Base-by-base conservation (phyloP, 35 echinoderm and acorn worm species). In the Apostichopus californicus region DNA sequence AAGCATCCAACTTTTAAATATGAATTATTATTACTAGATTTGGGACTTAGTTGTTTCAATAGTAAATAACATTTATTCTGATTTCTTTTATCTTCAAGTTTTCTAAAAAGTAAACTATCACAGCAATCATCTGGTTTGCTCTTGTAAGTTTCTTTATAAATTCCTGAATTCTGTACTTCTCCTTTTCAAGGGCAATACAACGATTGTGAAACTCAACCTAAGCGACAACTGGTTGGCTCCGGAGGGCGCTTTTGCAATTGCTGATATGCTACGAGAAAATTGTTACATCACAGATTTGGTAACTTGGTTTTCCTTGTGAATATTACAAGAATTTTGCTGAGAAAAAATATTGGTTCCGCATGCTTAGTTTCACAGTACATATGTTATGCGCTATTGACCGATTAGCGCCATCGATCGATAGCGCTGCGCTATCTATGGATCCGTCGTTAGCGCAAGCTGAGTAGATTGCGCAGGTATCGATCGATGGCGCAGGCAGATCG, bases 181-280 rank as follows among this genome's bases (percentile, higher is more conserved):
- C 79, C 61, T 18, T 55, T 83, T 78, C 52, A 66, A 98, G 96
- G 93, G 94, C 21, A 98, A 98, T 80, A 98, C 96, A 0, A 95
- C 94, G 88, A 98, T 98, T 6, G 78, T 92, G 24, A 98, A 98
- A 86, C 86, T 98, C 83, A 95, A 98, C 90, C 90, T 98, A 22
- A 92, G 90, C 78, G 96, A 98, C 81, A 98, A 98, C 68, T 98
- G 96, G 96, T 65, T 98, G 17, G 96, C 95, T 92, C 87, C 96
- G 8, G 94, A 92, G 28, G 96, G 96, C 1, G 96, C 94, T 5
- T 23, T 94, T 24, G 94, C 96, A 77, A 93, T 98, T 64, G 92
- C 94, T 77, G 96, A 98, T 55, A 98, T 98, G 96, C 91, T 98
- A 57, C 93, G 93, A 94, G 96, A 98, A 94, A 98, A 98, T 75